phyloP scores from a whole-genome alignment of 2,113 vertebrate genomes.

The Fukomys damarensis region DNA sequence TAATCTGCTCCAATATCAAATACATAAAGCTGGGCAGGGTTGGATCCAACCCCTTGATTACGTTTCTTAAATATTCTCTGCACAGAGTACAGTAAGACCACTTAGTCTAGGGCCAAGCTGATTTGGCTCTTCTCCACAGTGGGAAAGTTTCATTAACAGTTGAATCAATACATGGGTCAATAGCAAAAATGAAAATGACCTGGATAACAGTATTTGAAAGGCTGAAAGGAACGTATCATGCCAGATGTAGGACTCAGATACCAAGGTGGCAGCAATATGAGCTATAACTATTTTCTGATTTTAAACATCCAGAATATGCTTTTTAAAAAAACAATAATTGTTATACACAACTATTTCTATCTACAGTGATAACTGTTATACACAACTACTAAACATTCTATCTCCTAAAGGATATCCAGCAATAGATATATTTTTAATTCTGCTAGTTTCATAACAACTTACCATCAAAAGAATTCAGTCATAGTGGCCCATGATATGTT shows the following conservation, averaged over 20 bases:
- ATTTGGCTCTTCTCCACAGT: conserved; percentile 39
- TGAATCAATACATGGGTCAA: conserved; percentile 73
- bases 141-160: conserved; percentile 78
- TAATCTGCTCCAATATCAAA: neutral
- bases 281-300: conserved; percentile 42
- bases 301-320: conserved; percentile 27
- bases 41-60: neutral
- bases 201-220: conserved; percentile 69
- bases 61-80: conserved; percentile 55
- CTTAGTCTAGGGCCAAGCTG: neutral
- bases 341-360: conserved; percentile 18
- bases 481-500: conserved; percentile 53
- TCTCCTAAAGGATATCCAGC: neutral
- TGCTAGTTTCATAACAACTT: conserved; percentile 77
- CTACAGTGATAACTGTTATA: neutral
- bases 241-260: neutral
- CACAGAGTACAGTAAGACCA: conserved; percentile 17
- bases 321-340: conserved; percentile 61
- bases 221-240: conserved; percentile 47
- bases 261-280: neutral
- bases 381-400: conserved; percentile 30
- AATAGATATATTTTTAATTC: conserved; percentile 32
- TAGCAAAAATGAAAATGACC: conserved; percentile 72
- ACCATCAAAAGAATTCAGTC: conserved; percentile 74
- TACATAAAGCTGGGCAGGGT: neutral